Percentiles rank a stretch among this genome's conserved stretches.
Evolutionary conservation across 2,113 vertebrate genomes (phyloP).

Genomic region (Tragulus kanchil): DNA sequence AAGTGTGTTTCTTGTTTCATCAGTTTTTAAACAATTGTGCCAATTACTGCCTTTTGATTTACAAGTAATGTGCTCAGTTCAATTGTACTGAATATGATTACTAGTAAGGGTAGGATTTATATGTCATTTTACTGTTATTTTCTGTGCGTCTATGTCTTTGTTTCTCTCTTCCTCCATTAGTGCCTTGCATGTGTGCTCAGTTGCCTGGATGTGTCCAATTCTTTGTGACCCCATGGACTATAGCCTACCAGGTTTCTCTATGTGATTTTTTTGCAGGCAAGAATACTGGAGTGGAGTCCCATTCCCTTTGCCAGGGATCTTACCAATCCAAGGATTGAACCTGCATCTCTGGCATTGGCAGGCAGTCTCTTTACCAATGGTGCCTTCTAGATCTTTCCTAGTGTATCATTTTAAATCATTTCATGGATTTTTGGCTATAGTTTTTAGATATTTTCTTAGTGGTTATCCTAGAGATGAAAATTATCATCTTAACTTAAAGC

Average conservation of each 20-base stretch:
- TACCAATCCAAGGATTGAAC: rapidly evolving
- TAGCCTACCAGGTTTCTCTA: no score
- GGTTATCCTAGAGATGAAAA: neutral
- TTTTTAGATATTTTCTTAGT: neutral
- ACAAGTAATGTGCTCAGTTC: neutral
- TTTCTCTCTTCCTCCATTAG: neutral
- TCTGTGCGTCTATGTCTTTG: neutral
- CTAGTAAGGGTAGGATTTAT: neutral
- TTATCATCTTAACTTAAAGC: neutral
- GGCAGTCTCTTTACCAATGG: neutral
- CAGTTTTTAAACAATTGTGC: neutral
- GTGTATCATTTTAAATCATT: neutral
- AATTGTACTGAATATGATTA: neutral
- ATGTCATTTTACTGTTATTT: neutral
- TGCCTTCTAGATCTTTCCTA: neutral
- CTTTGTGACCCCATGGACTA: no score
- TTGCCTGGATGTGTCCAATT: no score
- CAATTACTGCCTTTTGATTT: neutral
- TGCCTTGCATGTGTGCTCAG: no score
- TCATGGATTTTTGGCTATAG: neutral
- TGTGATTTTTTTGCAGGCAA: no score
- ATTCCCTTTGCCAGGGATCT: no score
- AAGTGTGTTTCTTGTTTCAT: neutral
- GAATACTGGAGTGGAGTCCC: neutral
- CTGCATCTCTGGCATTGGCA: neutral